These are phyloP conservation scores for Fringilla coelebs DNA, from an alignment of 2,797 vertebrate genomes.

Conservation along the genomic window DNA sequence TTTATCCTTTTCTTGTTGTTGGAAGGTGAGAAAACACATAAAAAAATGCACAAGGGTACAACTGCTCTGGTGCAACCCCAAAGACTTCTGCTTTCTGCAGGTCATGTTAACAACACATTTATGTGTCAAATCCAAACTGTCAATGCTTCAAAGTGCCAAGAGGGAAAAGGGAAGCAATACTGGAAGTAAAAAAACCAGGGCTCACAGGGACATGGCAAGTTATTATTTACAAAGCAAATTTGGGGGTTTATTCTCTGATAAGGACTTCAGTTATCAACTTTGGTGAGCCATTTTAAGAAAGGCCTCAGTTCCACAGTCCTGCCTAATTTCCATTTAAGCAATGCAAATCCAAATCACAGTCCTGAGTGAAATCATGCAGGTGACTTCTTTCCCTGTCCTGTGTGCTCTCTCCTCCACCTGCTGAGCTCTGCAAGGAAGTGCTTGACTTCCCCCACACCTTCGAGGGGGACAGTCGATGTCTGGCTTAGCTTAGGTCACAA, in stretches of 20 bases:
- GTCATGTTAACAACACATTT: neutral
- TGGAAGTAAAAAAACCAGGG: neutral
- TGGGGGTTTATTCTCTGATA: neutral
- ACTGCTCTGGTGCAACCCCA: neutral
- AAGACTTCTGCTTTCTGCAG: neutral
- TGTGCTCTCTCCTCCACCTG: neutral
- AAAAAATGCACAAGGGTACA: neutral
- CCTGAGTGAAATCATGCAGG: neutral
- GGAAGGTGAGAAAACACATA: neutral
- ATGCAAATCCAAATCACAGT: neutral
- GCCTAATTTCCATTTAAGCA: neutral
- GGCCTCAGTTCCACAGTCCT: fast-evolving
- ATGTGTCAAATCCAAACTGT: neutral
- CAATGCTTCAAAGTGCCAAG: neutral
- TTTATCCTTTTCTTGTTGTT: neutral
- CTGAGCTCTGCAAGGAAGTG: neutral
- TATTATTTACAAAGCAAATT: neutral
- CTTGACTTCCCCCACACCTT: neutral
- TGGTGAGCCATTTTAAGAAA: neutral
- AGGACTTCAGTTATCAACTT: neutral
- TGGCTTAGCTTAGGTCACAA: neutral
- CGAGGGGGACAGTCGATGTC: neutral
- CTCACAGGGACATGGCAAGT: neutral
- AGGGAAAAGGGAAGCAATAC: neutral
- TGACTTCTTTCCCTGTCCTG: neutral